Base-by-base conservation (phyloP, 2,888 invertebrate species). In the Monopis laevigella region DNA sequence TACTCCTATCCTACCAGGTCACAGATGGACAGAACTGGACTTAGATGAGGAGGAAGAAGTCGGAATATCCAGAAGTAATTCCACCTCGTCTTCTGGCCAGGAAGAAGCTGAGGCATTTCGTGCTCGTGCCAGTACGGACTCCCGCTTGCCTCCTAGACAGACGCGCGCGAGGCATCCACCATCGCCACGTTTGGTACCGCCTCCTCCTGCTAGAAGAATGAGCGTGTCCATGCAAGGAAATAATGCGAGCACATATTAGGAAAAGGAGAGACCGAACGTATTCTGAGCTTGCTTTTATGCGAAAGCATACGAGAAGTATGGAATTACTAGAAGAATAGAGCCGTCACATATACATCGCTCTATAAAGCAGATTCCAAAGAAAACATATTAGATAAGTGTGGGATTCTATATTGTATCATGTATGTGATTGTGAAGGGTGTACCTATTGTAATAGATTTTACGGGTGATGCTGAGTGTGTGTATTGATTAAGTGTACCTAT, bases 201-300 rank as follows among this genome's bases (percentile, higher is more conserved):
- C 83, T 1, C 73, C 81, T 2, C 82, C 85, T 1, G 84, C 86
- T 36, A 75, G 90, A 24, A 77, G 91, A 46, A 90, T 91, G 88
- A 90, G 90, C 57, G 90, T 92, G 46, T 89, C 90, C 28, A 89
- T 90, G 83, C 74, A 83, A 45, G 88, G 88, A 40, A 85, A 84
- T 56, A 85, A 84, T 48, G 72, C 84, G 11, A 85, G 74, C 52
- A 65, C 68, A 12, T 77, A 68, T 47, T 77, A 24, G 10, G 10
- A 24, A 24, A 7, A 24, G n/a, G n/a, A n/a, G n/a, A n/a, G n/a
- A n/a, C n/a, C n/a, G n/a, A n/a, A n/a, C n/a, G n/a, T n/a, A n/a
- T n/a, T n/a, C n/a, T n/a, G n/a, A n/a, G n/a, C n/a, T n/a, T n/a
- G n/a, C n/a, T n/a, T n/a, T n/a, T n/a, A n/a, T n/a, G n/a, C n/a